Percentiles rank a stretch among this genome's conserved stretches.
Conservation (phyloP, 2,113 vertebrate species). For the Hippocampus comes region DNA sequence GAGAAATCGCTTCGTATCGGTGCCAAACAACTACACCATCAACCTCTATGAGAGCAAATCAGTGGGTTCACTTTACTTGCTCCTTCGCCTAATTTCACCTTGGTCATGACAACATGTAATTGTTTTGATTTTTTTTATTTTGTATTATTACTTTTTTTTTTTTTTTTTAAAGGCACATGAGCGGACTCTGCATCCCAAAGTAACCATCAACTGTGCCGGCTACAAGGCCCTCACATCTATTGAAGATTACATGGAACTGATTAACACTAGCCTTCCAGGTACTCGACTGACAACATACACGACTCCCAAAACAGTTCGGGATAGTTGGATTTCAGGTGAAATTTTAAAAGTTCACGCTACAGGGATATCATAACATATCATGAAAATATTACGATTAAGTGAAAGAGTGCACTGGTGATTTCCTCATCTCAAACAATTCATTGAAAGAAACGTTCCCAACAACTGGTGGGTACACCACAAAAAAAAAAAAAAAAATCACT, state of each 20-base stretch:
- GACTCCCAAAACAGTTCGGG: no score
- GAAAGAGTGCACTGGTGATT: no score
- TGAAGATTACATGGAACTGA: conserved; percentile 86
- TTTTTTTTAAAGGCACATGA: conserved; percentile 78
- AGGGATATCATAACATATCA: no score
- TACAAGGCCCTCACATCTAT: conserved; percentile 86
- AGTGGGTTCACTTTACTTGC: conserved; percentile 65
- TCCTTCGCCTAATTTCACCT: background rate
- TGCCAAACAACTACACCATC: conserved; percentile 84
- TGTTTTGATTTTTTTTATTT: background rate
- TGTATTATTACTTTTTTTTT: no score
- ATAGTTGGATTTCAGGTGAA: no score
- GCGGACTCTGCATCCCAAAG: conserved; percentile 76
- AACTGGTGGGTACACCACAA: no score
- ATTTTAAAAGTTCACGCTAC: no score
- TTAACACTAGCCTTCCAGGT: conserved; percentile 86
- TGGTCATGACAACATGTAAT: background rate
- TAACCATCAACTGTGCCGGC: conserved; percentile 84
- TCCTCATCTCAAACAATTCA: no score
- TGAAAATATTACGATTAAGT: no score
- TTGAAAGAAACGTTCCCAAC: no score
- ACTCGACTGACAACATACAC: background rate
- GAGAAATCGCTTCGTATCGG: conserved; percentile 85
- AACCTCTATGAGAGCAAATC: conserved; percentile 82
- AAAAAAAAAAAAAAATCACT: no score